Conservation (phyloP, 2,113 vertebrate species). For the Myotis yumanensis region DNA sequence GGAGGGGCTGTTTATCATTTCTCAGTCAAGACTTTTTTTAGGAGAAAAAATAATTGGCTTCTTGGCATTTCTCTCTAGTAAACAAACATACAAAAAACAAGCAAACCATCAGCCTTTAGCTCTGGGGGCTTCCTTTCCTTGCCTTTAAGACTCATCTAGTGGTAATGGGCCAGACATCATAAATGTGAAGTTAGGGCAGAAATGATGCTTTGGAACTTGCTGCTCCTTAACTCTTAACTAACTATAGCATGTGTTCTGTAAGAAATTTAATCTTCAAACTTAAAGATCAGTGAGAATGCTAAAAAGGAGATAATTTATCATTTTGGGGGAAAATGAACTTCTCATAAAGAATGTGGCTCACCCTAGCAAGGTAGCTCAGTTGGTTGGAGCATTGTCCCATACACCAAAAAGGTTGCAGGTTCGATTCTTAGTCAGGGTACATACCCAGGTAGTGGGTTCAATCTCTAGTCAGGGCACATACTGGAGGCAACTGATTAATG, state of each 20-base stretch:
- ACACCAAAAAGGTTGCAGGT: neutral
- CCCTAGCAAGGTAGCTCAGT: neutral
- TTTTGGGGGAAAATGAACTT: neutral
- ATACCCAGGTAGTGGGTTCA: neutral
- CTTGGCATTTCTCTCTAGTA: neutral
- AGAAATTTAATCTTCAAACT: neutral
- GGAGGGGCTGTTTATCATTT: neutral
- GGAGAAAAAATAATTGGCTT: neutral
- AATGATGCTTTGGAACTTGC: neutral
- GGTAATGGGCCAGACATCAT: neutral
- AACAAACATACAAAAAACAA: neutral
- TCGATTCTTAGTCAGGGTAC: neutral
- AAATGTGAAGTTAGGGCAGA: neutral
- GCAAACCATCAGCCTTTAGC: neutral
- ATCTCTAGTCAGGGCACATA: neutral
- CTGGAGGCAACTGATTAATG: neutral
- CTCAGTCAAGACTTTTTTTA: neutral
- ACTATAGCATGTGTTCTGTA: neutral
- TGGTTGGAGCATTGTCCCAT: neutral
- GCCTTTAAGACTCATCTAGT: neutral
- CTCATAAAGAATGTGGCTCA: neutral
- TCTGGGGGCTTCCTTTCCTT: neutral
- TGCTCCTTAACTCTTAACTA: neutral
- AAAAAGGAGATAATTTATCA: slow-evolving; percentile 27
- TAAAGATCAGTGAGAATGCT: neutral